Conservation (phyloP, 2,113 vertebrate genomes). For the Cisticola juncidis region DNA sequence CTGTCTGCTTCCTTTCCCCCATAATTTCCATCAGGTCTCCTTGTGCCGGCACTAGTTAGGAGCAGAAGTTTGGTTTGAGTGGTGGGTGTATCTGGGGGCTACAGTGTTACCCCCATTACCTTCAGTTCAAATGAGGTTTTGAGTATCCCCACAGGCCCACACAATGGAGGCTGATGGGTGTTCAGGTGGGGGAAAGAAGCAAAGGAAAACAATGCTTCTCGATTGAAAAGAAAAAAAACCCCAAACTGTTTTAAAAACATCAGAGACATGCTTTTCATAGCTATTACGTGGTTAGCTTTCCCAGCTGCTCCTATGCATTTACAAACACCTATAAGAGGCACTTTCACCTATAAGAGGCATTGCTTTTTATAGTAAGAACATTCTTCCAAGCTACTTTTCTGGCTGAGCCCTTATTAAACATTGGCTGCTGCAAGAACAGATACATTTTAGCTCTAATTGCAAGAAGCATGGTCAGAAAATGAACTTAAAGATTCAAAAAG, state of each 20-base stretch:
- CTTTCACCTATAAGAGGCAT: neutral
- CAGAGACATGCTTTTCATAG: neutral
- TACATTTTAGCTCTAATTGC: neutral
- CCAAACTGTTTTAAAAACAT: neutral
- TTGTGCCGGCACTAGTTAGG: neutral
- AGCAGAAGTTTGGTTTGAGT: neutral
- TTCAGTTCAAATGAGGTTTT: neutral
- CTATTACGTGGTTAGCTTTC: neutral
- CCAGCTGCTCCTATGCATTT: neutral
- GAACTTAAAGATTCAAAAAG: neutral
- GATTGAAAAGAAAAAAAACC: too few species aligned
- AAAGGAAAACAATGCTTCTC: neutral
- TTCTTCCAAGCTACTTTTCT: neutral
- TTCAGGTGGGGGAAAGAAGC: neutral
- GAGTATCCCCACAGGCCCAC: neutral
- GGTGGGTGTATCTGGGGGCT: accelerated
- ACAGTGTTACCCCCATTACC: neutral
- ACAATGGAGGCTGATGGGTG: neutral
- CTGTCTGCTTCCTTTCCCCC: neutral
- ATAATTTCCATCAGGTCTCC: neutral
- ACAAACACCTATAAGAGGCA: neutral
- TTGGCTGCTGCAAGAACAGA: neutral
- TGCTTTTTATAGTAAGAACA: neutral
- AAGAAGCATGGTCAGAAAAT: neutral
- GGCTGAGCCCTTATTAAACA: neutral